Evolutionary conservation across 2,113 vertebrate genomes (phyloP).

Genomic region (Plecotus auritus): DNA sequence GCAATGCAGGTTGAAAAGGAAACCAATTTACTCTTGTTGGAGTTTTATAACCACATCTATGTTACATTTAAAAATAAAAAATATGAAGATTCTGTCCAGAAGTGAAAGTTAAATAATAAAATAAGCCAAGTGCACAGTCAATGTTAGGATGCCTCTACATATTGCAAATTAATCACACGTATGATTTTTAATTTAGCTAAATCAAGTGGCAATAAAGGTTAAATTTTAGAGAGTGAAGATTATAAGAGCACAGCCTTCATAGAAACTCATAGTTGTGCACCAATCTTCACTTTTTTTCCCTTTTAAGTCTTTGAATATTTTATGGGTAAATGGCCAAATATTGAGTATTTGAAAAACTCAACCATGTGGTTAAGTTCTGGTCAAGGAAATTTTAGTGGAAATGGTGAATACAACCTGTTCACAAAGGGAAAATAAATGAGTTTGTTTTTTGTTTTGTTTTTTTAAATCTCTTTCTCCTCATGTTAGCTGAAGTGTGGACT

Average conservation of each 20-base stretch:
- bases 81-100: background rate
- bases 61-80: background rate
- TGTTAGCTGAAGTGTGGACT: background rate
- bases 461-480: background rate
- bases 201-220: background rate
- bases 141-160: background rate
- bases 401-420: background rate
- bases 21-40: background rate
- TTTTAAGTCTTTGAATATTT: background rate
- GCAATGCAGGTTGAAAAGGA: constrained; percentile 14
- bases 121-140: background rate
- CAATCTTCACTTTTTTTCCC: background rate
- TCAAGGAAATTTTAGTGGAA: background rate
- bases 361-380: background rate
- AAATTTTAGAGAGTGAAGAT: background rate
- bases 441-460: background rate
- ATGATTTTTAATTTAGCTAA: background rate
- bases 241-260: background rate
- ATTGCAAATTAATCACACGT: background rate
- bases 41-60: background rate
- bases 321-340: background rate
- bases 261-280: background rate
- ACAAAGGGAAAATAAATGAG: background rate
- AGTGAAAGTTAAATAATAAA: background rate
- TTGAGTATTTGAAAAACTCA: background rate